Evolutionary conservation across 2,797 vertebrate genomes (phyloP), one percentile per base, ranked within the genome.

Genomic region (Rhabdomys pumilio): DNA sequence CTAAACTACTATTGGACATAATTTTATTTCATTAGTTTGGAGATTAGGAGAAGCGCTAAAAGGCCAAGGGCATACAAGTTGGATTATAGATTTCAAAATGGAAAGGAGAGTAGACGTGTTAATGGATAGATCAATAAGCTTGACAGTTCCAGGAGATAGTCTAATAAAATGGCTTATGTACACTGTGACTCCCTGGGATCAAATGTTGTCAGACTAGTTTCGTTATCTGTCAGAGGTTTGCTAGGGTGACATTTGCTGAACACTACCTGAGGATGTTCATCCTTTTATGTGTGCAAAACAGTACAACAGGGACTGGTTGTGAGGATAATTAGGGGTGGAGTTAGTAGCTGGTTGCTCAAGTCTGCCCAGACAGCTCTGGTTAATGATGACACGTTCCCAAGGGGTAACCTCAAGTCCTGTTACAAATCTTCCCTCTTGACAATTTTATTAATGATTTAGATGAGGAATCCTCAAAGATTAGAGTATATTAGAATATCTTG

Each of bases 1-100:
- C 20, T 55, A 61, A 87, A 87, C 9, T 17, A 41, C 31, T 59
- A 57, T 82, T 75, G 24, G 61, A 59, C 34, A 53, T 85, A 73
- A 55, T 91, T 95, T 96, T 72, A 69, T 92, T 92, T 89, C 67
- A 73, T 93, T 80, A 65, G 31, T 93, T 92, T 85, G 65, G 79
- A 89, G n/a, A 65, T 10, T 76, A 55, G 29, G 53, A 69, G 53
- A 96, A 44, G 6, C 57, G 31, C 41, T 76, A 82, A 82, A 81
- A 89, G 24, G 61, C 19, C 34, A 57, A 73, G 67, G 77, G 55
- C 7, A 79, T 80, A 73, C 65, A 59, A 81, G 47, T 82, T 61
- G 63, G 57, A 53, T 89, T 22, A 24, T 34, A 50, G 55, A 55
- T 91, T 94, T 97, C n/a, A 65, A 91, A 85, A 83, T 63, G 34